phyloP scores from a whole-genome alignment of 1,140 invertebrate species.

The Drosophila mayri region DNA sequence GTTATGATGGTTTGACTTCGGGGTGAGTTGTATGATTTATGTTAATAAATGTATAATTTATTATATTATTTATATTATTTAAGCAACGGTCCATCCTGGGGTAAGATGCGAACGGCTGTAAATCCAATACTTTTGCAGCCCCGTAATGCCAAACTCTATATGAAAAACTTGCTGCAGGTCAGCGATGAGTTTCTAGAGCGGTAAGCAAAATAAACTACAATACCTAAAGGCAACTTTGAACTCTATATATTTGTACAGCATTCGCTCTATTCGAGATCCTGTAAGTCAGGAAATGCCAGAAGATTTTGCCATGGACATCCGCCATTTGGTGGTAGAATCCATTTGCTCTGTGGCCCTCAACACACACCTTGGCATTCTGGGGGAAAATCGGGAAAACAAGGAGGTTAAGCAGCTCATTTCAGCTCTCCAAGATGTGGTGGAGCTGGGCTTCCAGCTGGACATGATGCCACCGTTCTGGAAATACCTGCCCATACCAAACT shows the following conservation, averaged over 20 bases:
- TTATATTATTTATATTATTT: background rate
- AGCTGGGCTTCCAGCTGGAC: slow-evolving; percentile 86
- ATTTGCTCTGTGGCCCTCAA: slow-evolving; percentile 90
- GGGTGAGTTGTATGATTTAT: slow-evolving; percentile 49
- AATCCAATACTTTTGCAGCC: slow-evolving; percentile 80
- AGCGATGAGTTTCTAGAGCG: slow-evolving; percentile 85
- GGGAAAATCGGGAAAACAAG: slow-evolving; percentile 82
- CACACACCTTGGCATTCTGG: slow-evolving; percentile 87
- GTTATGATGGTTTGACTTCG: slow-evolving; percentile 53
- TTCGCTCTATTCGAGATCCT: slow-evolving; percentile 86
- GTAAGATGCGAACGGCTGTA: slow-evolving; percentile 67
- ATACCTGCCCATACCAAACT: slow-evolving; percentile 86
- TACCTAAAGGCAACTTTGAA: background rate
- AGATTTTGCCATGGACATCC: slow-evolving; percentile 88
- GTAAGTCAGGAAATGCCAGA: slow-evolving; percentile 86
- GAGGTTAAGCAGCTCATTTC: slow-evolving; percentile 87
- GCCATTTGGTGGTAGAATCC: slow-evolving; percentile 90
- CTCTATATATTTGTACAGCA: slow-evolving; percentile 76
- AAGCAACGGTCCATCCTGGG: slow-evolving; percentile 72
- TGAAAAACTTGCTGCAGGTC: slow-evolving; percentile 63
- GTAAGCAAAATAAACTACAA: slow-evolving; percentile 57
- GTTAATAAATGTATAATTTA: background rate
- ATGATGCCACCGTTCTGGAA: slow-evolving; percentile 88
- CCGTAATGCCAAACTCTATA: slow-evolving; percentile 70
- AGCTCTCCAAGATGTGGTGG: slow-evolving; percentile 86